These are phyloP conservation scores for Mus spicilegus DNA, from an alignment of 2,113 vertebrate genomes.

Conservation along the genomic window DNA sequence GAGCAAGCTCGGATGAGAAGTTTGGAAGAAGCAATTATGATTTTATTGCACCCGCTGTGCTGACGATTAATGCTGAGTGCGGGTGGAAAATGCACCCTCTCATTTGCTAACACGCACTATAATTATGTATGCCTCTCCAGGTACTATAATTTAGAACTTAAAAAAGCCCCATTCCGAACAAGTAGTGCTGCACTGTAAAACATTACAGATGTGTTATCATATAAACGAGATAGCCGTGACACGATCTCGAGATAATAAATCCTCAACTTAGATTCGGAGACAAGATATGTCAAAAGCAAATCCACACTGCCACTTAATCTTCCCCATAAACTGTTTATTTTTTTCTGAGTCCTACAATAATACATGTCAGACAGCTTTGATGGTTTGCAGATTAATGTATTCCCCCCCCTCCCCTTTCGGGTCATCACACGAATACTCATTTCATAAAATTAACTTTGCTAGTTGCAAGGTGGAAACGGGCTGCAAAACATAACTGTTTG, in stretches of 20 bases:
- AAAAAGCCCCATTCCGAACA: slow-evolving; percentile 90
- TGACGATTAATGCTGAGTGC: slow-evolving; percentile 91
- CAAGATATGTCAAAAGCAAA: slow-evolving; percentile 91
- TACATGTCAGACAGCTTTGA: slow-evolving; percentile 88
- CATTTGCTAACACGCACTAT: slow-evolving; percentile 90
- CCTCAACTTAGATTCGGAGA: slow-evolving; percentile 90
- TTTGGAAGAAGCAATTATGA: slow-evolving; percentile 92
- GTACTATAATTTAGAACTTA: slow-evolving; percentile 91
- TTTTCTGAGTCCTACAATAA: slow-evolving; percentile 91
- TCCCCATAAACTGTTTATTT: slow-evolving; percentile 92
- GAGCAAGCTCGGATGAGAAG: slow-evolving; percentile 88
- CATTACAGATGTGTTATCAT: slow-evolving; percentile 93
- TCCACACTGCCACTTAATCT: slow-evolving; percentile 91
- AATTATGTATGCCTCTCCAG: slow-evolving; percentile 92
- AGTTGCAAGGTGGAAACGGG: slow-evolving; percentile 83
- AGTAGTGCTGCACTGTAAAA: slow-evolving; percentile 89
- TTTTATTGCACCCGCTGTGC: slow-evolving; percentile 90
- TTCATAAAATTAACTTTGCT: slow-evolving; percentile 89
- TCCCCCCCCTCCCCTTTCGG: slow-evolving; percentile 79
- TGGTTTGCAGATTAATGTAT: slow-evolving; percentile 88
- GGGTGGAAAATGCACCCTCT: slow-evolving; percentile 90
- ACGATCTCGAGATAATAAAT: slow-evolving; percentile 90
- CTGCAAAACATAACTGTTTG: slow-evolving; percentile 83
- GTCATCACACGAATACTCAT: slow-evolving; percentile 87
- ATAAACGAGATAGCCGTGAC: slow-evolving; percentile 92